Evolutionary conservation across 2,113 vertebrate species (phyloP).

Genomic region (Syngnathus typhle): DNA sequence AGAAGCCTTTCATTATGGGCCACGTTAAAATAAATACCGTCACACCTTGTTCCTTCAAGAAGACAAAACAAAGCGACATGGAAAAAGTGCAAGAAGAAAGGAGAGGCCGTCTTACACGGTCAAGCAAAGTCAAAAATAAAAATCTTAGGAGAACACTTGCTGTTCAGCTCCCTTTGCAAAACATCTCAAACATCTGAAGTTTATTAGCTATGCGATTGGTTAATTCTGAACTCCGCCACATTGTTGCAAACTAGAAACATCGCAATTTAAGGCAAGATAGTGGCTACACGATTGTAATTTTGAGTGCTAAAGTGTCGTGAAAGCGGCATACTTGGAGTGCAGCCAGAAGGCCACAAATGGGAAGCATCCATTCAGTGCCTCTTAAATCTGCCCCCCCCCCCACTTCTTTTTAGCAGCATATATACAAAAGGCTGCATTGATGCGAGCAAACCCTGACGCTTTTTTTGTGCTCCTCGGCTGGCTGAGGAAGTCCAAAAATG

Average conservation of each 20-base stretch:
- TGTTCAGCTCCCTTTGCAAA: too few relatives aligned
- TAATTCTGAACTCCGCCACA: too few relatives aligned
- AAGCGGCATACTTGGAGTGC: slow-evolving; percentile 31
- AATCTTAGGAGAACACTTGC: too few relatives aligned
- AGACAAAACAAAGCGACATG: not conserved
- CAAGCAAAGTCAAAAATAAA: not conserved
- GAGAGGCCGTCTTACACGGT: not conserved
- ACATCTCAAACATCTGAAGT: too few relatives aligned
- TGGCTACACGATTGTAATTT: not conserved
- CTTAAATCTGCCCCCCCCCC: slow-evolving; percentile 15
- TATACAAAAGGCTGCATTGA: slow-evolving; percentile 65
- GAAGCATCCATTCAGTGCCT: slow-evolving; percentile 41
- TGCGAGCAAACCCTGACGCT: slow-evolving; percentile 53
- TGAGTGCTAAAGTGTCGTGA: not conserved
- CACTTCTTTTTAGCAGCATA: slow-evolving; percentile 28
- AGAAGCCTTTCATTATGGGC: slow-evolving; percentile 42
- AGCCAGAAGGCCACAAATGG: slow-evolving; percentile 54
- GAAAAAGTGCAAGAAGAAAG: not conserved
- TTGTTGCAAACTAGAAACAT: too few relatives aligned
- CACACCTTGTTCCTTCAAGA: not conserved
- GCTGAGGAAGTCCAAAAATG: slow-evolving; percentile 44
- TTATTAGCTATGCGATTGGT: too few relatives aligned
- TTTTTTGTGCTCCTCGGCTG: slow-evolving; percentile 42
- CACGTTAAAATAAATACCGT: slow-evolving; percentile 31
- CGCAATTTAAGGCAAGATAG: not conserved